phyloP scores from a whole-genome alignment of 2,113 vertebrate genomes.

The Clarias magur region DNA sequence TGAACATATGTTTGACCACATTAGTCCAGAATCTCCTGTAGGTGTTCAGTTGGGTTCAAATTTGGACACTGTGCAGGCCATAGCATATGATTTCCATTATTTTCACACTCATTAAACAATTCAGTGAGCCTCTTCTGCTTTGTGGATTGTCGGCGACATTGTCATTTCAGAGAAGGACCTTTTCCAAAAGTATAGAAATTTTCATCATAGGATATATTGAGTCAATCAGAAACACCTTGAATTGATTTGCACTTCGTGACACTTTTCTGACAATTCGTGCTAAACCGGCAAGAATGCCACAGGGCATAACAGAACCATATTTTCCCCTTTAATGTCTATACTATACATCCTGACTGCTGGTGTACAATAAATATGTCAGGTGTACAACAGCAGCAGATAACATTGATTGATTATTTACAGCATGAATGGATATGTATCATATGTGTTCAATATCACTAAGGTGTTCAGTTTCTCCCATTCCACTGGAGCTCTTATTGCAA shows the following conservation, averaged over 20 bases:
- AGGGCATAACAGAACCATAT: not conserved
- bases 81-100: not conserved
- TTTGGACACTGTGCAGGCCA: not conserved
- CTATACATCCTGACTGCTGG: not conserved
- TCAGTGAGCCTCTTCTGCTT: not conserved
- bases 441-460: not conserved
- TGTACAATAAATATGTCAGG: not conserved
- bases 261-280: not conserved
- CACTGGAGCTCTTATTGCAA: conserved; percentile 11
- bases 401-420: not conserved
- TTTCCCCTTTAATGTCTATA: not conserved
- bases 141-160: not conserved
- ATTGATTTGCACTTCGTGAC: not conserved
- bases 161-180: not conserved
- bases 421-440: not conserved
- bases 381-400: not conserved
- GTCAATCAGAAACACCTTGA: not conserved
- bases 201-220: not conserved
- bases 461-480: not conserved
- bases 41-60: not conserved
- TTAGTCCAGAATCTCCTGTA: not conserved
- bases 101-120: not conserved
- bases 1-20: not conserved
- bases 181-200: not conserved
- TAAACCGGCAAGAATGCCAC: not conserved